Evolutionary conservation across 1,140 invertebrate genomes (phyloP), one percentile per base, ranked within the genome.

Genomic region (Lepidurus packardi): DNA sequence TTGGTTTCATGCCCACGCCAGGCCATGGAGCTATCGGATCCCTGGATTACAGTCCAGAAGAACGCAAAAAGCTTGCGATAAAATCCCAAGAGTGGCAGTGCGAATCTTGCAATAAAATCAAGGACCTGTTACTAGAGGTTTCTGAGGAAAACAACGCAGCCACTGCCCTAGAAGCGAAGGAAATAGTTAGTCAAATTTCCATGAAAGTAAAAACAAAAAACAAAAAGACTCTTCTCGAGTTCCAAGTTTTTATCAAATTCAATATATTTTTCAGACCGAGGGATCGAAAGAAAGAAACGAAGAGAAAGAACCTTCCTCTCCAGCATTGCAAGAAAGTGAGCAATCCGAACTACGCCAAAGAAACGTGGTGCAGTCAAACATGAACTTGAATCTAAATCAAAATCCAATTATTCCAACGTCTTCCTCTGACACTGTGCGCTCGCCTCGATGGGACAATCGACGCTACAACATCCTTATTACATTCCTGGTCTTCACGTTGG

Each of bases 1-100:
- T 98, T 81, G 93, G 93, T 10, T 98, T 98, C 84, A 96, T 98
- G 94, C 95, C 95, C 8, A 94, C 94, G 42, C 89, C 91, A 77
- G 92, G 92, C 73, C 90, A 90, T 82, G 94, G 94, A 13, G 95
- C 95, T 5, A 93, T 98, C 79, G 96, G 95, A 3, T 94, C 94
- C 13, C 84, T 98, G 16, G 94, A 98, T 84, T 97, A 96, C 82
- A 90, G 91, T 10, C 85, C 90, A 53, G 92, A 93, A 79, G 95
- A 97, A 85, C 87, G 96, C 81, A 90, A 92, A 83, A 85, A 86
- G 76, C 87, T 98, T 75, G 95, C 96, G 41, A 91, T 89, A 83
- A 93, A 91, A 47, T 79, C 78, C 0, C 41, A 75, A n/a, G 65
- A 76, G 43, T 79, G 75, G 75, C 42, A 42, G 10, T 79, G 78